phyloP scores from a whole-genome alignment of 2,113 vertebrate species.

The Epinephelus lanceolatus region DNA sequence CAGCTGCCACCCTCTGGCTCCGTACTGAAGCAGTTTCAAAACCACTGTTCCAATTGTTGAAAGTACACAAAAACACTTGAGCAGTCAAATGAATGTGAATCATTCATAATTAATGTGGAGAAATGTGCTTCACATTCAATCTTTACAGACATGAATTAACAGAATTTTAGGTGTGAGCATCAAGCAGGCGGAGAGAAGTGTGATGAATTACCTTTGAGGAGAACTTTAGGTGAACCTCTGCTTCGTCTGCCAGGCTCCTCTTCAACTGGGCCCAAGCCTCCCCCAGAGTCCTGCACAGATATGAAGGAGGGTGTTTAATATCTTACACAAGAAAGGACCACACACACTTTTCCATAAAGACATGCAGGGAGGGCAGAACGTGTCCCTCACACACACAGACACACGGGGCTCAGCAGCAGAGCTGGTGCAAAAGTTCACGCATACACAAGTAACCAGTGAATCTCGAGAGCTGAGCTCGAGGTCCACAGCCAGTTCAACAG shows the following conservation, averaged over 20 bases:
- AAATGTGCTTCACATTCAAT: background rate
- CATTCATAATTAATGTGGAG: background rate
- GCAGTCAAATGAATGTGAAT: background rate
- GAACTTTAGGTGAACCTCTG: conserved; percentile 98
- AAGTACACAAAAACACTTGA: background rate
- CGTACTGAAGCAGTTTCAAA: no score
- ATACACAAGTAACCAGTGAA: conserved; percentile 44
- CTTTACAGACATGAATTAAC: background rate
- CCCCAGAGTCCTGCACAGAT: conserved; percentile 90
- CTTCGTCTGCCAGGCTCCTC: conserved; percentile 96
- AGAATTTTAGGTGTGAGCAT: background rate
- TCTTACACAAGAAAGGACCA: conserved; percentile 50
- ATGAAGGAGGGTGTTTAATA: conserved; percentile 36
- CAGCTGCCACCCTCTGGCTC: no score
- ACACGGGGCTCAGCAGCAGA: conserved; percentile 39
- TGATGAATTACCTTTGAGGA: conserved; percentile 92
- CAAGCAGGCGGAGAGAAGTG: background rate
- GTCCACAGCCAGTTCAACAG: conserved; percentile 57
- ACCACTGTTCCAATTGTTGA: no score
- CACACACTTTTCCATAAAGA: conserved; percentile 56
- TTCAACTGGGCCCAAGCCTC: conserved; percentile 97
- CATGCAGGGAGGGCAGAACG: conserved; percentile 14
- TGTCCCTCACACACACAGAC: background rate
- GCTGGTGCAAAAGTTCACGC: conserved; percentile 63
- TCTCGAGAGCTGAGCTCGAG: conserved; percentile 29